Percentiles rank a stretch among this genome's conserved stretches.
Evolutionary conservation across 2,797 vertebrate genomes (phyloP).

Genomic region (Echiichthys vipera): DNA sequence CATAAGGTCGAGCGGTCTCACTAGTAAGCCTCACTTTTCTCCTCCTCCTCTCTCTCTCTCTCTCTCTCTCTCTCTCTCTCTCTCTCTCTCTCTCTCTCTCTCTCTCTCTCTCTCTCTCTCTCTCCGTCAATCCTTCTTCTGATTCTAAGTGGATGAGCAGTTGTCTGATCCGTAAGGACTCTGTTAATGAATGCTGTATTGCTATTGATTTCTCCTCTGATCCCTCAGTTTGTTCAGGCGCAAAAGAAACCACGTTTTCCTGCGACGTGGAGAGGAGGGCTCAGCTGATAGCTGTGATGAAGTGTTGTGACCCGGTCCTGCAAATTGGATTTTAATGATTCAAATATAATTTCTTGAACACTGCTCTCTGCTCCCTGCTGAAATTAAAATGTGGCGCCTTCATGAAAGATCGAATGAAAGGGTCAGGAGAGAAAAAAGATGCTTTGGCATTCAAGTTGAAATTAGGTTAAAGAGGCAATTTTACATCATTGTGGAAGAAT

Average conservation of each 20-base stretch:
- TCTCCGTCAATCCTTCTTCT: constrained; percentile 8
- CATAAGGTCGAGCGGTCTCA: constrained; percentile 55
- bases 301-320: constrained; percentile 45
- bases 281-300: constrained; percentile 59
- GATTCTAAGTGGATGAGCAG: constrained; percentile 48
- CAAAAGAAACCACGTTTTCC: constrained; percentile 54
- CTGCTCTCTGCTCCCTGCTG: constrained; percentile 36
- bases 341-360: constrained; percentile 61
- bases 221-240: constrained; percentile 68
- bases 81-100: constrained; percentile 22
- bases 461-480: neutral
- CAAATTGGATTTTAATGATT: constrained; percentile 77
- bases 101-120: constrained; percentile 22
- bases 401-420: constrained; percentile 20
- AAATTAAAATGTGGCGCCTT: constrained; percentile 47
- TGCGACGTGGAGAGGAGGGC: constrained; percentile 31
- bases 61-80: constrained; percentile 24
- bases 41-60: neutral
- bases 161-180: constrained; percentile 65
- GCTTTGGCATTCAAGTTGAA: neutral
- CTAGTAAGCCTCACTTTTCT: constrained; percentile 28
- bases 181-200: constrained; percentile 71
- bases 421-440: neutral
- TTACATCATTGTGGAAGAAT: neutral
- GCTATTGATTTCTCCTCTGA: constrained; percentile 78